Percentiles rank a stretch among this genome's conserved stretches.
These are phyloP conservation scores for Brachylomia viminalis DNA, from an alignment of 2,888 invertebrate genomes.

Conservation along the genomic window DNA sequence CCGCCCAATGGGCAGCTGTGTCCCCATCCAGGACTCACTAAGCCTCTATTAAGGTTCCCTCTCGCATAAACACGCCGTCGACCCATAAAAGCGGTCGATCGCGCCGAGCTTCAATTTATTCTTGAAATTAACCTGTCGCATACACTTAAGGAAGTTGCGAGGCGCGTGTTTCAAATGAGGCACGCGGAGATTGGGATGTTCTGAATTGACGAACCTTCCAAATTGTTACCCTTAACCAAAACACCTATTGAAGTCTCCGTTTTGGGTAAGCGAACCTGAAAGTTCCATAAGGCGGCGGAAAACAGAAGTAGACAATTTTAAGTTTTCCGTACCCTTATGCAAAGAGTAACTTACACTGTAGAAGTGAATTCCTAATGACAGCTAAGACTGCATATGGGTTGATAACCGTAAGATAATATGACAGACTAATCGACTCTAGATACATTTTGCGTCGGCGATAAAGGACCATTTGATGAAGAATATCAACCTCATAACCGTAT, in stretches of 20 bases:
- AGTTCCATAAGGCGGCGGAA: background rate
- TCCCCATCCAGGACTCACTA: conserved; percentile 76
- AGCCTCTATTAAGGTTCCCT: conserved; percentile 81
- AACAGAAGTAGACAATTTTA: background rate
- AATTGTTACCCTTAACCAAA: conserved; percentile 56
- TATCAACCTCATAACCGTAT: conserved; percentile 61
- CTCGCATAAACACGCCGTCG: conserved; percentile 78
- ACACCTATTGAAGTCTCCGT: conserved; percentile 36
- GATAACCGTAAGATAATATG: conserved; percentile 48
- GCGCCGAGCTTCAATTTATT: conserved; percentile 86
- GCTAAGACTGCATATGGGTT: conserved; percentile 10
- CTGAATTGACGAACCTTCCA: conserved; percentile 60
- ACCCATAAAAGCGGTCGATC: conserved; percentile 79
- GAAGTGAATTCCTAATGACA: conserved; percentile 14
- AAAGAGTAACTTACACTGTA: conserved; percentile 22
- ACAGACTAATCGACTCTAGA: conserved; percentile 45
- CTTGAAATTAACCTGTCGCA: conserved; percentile 88
- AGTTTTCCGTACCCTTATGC: background rate
- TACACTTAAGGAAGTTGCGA: conserved; percentile 77
- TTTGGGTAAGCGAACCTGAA: conserved; percentile 14
- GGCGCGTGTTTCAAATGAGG: conserved; percentile 77
- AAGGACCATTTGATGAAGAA: conserved; percentile 45
- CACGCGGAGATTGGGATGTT: conserved; percentile 64
- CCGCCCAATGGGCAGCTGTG: conserved; percentile 84
- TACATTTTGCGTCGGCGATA: conserved; percentile 45